phyloP scores from a whole-genome alignment of 2,888 invertebrate genomes.

The Drosophila nr. perissopoda region DNA sequence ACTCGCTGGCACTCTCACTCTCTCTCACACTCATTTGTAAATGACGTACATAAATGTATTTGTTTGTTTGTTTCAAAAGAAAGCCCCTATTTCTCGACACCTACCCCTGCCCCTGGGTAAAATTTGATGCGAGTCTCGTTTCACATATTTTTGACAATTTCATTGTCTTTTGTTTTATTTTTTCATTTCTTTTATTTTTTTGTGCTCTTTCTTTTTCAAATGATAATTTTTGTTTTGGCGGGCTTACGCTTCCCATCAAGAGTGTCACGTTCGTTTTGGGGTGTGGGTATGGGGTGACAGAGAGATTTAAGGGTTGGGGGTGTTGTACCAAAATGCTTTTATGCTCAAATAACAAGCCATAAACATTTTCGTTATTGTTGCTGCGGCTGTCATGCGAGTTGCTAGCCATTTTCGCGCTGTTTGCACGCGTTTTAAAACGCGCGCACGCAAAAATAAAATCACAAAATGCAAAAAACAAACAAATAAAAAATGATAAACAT shows the following conservation, averaged over 20 bases:
- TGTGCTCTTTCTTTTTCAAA: constrained; percentile 47
- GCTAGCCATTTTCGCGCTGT: constrained; percentile 64
- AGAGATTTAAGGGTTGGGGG: not conserved
- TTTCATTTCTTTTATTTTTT: constrained; percentile 21
- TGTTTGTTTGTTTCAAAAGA: constrained; percentile 74
- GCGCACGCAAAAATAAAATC: constrained; percentile 27
- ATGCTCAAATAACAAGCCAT: constrained; percentile 79
- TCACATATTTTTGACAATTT: constrained; percentile 80
- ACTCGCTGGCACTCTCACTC: constrained; percentile 19
- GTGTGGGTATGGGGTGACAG: no score
- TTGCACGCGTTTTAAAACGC: constrained; percentile 68
- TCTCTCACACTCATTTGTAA: constrained; percentile 63
- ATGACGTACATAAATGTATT: constrained; percentile 79
- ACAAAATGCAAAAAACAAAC: constrained; percentile 40
- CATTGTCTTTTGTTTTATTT: constrained; percentile 68
- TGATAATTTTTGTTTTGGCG: constrained; percentile 46
- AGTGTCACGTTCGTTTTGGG: constrained; percentile 71
- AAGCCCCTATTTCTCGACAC: constrained; percentile 2
- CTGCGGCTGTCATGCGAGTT: constrained; percentile 32
- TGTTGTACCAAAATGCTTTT: constrained; percentile 66
- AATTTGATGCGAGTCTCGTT: constrained; percentile 76
- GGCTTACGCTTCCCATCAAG: constrained; percentile 44
- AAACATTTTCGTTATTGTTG: constrained; percentile 62
- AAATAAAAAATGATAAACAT: constrained; percentile 78
- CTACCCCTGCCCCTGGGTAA: not conserved